Percentiles rank a stretch among this genome's conserved stretches.
These are phyloP conservation scores for Chloropsis hardwickii DNA, from an alignment of 2,113 vertebrate genomes.

Conservation along the genomic window DNA sequence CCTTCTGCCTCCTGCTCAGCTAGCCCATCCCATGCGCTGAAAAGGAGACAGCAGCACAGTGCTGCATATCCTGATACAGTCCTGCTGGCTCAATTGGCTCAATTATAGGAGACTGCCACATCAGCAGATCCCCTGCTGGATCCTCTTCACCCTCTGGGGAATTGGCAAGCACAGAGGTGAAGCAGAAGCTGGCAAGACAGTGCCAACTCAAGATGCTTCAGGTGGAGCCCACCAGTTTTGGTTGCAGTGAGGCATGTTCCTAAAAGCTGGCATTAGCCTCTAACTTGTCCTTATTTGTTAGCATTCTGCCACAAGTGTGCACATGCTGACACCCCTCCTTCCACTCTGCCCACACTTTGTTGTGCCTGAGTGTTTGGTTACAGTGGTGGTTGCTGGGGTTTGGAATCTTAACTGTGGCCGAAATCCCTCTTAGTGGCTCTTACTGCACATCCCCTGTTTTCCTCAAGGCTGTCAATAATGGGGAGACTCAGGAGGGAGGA, in stretches of 20 bases:
- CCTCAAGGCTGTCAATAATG: not conserved
- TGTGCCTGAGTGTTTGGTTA: not conserved
- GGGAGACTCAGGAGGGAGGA: not conserved
- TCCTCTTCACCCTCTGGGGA: constrained; percentile 21
- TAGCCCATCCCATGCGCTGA: not conserved
- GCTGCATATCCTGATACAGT: not conserved
- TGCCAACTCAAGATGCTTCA: not conserved
- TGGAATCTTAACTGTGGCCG: accelerated
- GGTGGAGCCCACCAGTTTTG: not conserved
- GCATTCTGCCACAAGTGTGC: not conserved
- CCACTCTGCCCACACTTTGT: not conserved
- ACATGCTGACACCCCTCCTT: accelerated
- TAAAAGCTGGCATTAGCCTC: not conserved
- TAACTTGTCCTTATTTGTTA: not conserved
- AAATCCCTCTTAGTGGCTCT: not conserved
- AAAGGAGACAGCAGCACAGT: not conserved
- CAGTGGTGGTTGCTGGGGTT: not conserved
- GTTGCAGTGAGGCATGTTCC: not conserved
- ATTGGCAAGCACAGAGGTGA: accelerated
- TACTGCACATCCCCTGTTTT: not conserved
- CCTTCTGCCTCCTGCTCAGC: not conserved
- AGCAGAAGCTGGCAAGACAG: not conserved
- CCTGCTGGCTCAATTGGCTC: not conserved
- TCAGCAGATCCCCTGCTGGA: not conserved
- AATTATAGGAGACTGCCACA: not conserved